Base-by-base conservation (phyloP, 2,797 vertebrate genomes). In the Ispidina picta region DNA sequence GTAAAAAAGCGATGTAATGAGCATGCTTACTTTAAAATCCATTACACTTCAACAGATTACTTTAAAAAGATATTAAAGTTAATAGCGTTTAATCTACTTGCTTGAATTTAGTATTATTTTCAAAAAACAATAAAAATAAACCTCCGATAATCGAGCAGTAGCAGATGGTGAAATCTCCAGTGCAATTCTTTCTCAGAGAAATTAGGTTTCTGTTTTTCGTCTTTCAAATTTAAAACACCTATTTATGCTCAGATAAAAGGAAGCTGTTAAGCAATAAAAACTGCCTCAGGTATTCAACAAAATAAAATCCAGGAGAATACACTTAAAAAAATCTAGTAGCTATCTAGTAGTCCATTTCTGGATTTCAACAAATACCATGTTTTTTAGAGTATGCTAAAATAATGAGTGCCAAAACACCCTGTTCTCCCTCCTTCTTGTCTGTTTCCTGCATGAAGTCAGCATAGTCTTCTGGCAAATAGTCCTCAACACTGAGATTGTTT, bases 11-110 rank as follows among this genome's bases (percentile, higher is more conserved):
- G 58, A 92, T 94, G 91, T 95, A 97, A 97, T 64, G 84, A 96
- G 78, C 96, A 91, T 93, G 93, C 71, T 95, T 97, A 96, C 84
- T 97, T 97, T 96, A 96, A 95, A 97, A 96, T 95, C 89, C 64
- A 94, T 96, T 97, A 96, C 64, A 93, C 71, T 94, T 97, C 71
- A 96, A 85, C 83, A 97, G 94, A 97, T 95, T 97, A 96, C 89
- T 97, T 96, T 97, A 79, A 96, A 97, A 96, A 95, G 65, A 49
- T 95, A 96, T 95, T 96, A 95, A 94, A 95, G 85, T 63, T 97
- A 97, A 97, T 97, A 96, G 51, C 80, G 94, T 96, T 97, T 97
- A 96, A 97, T 97, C 93, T 97, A 91, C 91, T 96, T 96, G 55
- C 80, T 96, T 95, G 73, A 96, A 96, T 86, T 63, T 93, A 92